Evolutionary conservation across 2,797 vertebrate genomes (phyloP).

Genomic region (Phrynocephalus forsythii): DNA sequence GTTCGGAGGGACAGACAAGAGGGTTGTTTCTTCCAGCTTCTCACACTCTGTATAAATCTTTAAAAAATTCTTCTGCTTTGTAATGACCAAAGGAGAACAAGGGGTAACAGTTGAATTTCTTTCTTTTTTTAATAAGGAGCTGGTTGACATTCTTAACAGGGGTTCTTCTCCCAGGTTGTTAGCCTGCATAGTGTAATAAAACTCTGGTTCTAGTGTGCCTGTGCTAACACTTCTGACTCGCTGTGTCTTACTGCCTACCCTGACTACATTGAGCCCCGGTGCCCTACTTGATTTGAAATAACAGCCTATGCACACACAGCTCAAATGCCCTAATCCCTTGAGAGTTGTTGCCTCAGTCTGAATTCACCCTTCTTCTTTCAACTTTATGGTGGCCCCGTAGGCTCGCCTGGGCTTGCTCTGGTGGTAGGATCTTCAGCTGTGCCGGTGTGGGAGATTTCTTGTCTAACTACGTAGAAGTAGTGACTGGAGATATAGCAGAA

Average conservation of each 20-base stretch:
- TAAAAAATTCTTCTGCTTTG: constrained; percentile 84
- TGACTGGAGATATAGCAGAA: neutral
- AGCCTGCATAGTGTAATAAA: constrained; percentile 87
- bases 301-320: neutral
- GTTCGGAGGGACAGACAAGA: constrained; percentile 50
- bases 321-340: neutral
- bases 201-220: constrained; percentile 93
- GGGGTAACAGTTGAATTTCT: constrained; percentile 77
- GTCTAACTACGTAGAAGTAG: neutral
- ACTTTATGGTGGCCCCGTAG: neutral
- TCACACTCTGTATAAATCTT: constrained; percentile 76
- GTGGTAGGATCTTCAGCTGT: neutral
- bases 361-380: neutral
- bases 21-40: constrained; percentile 72
- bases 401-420: neutral
- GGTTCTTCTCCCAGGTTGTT: constrained; percentile 83
- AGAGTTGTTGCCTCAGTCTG: neutral
- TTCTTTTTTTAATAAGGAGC: constrained; percentile 79
- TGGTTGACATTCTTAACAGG: constrained; percentile 75
- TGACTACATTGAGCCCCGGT: constrained; percentile 48
- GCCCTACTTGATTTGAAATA: neutral
- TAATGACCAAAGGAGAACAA: constrained; percentile 93
- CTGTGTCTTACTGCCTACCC: constrained; percentile 83
- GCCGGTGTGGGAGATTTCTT: neutral
- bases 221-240: constrained; percentile 86